Evolutionary conservation across 2,113 vertebrate species (phyloP).

Genomic region (Lanius collurio): DNA sequence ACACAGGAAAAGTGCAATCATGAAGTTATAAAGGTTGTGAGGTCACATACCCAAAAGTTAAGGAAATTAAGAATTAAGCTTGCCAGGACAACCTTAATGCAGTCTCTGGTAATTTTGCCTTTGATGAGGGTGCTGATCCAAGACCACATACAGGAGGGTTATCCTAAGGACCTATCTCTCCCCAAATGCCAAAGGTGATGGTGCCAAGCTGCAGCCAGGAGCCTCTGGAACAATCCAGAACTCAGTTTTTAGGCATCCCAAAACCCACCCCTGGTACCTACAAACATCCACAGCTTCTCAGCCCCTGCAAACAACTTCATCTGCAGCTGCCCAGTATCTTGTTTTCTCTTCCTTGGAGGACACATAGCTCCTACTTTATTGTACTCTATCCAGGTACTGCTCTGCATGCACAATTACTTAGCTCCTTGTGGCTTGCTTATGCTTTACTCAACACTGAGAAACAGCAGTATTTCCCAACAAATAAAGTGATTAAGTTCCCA

Average conservation of each 20-base stretch:
- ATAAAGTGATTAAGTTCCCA: slow-evolving; percentile 29
- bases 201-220: neutral
- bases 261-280: rapidly evolving
- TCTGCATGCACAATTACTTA: slow-evolving; percentile 11
- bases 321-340: neutral
- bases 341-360: neutral
- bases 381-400: neutral
- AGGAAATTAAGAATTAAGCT: neutral
- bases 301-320: neutral
- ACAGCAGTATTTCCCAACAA: slow-evolving; percentile 29
- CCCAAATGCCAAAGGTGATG: neutral
- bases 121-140: neutral
- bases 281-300: neutral
- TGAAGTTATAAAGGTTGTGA: neutral
- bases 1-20: rapidly evolving
- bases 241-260: neutral
- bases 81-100: neutral
- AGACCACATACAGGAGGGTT: neutral
- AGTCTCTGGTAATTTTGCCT: neutral
- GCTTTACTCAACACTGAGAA: neutral
- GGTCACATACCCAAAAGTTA: neutral
- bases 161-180: neutral
- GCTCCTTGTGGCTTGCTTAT: neutral
- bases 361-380: neutral
- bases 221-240: neutral